Percentiles rank a stretch among this genome's conserved stretches.
These are phyloP conservation scores for Harpagifer antarcticus DNA, from an alignment of 2,797 vertebrate species.

Conservation along the genomic window DNA sequence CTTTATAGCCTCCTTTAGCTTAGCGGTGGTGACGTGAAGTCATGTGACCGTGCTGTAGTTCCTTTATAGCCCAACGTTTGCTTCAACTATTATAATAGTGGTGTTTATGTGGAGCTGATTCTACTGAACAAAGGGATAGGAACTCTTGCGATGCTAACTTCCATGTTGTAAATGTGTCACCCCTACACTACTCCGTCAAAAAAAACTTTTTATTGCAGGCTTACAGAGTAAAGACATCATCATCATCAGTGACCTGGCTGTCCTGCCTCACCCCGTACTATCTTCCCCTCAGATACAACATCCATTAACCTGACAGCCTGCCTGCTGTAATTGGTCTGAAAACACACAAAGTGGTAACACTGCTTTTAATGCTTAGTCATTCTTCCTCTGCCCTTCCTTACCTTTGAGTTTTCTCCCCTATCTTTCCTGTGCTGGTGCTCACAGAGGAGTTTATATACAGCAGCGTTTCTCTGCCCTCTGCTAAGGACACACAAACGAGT, in stretches of 20 bases:
- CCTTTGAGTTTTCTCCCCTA: slow-evolving; percentile 18
- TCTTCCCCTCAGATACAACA: slow-evolving; percentile 34
- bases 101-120: too few relatives aligned
- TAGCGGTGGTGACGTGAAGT: too few relatives aligned
- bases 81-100: too few relatives aligned
- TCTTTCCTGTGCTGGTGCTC: slow-evolving; percentile 35
- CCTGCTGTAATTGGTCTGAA: slow-evolving; percentile 32
- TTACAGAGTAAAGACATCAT: slow-evolving; percentile 17
- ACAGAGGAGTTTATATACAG: slow-evolving; percentile 44
- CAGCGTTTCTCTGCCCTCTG: slow-evolving; percentile 68
- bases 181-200: not conserved
- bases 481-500: slow-evolving; percentile 67
- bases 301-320: slow-evolving; percentile 41
- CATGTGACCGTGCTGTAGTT: too few relatives aligned
- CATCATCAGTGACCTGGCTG: slow-evolving; percentile 35
- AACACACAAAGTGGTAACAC: slow-evolving; percentile 30
- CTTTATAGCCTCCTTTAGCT: too few relatives aligned
- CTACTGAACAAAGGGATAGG: too few relatives aligned
- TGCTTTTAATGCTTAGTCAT: slow-evolving; percentile 57
- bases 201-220: slow-evolving; percentile 2
- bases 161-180: not conserved
- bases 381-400: slow-evolving; percentile 53
- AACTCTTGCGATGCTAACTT: too few relatives aligned
- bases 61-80: too few relatives aligned
- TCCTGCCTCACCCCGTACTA: slow-evolving; percentile 33